Evolutionary conservation across 1,140 invertebrate genomes (phyloP), one percentile per base, ranked within the genome.

Genomic region (Mya arenaria): DNA sequence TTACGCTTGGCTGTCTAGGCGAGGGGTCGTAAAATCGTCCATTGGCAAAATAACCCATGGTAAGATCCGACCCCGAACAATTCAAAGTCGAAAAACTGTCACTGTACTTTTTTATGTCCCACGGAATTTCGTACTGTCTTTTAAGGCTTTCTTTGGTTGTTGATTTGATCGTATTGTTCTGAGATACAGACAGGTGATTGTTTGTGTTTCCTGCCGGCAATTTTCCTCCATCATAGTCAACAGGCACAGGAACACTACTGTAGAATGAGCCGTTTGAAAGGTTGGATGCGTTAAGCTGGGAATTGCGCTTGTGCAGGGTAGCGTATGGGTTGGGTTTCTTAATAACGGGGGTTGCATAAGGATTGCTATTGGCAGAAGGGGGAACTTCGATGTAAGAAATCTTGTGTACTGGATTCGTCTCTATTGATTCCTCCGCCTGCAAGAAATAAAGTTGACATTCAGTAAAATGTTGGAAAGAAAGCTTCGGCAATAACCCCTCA

Each of bases 11-110:
- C 23, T 82, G 60, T 34, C 79, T 56, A 17, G 73, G 66, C 48
- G 85, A 85, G n/a, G 90, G 90, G 65, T 90, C 90, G 81, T 90
- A 91, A 71, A 87, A 91, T 32, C 87, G 87, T 52, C 89, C 90
- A 83, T 90, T 91, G 44, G 85, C 83, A 82, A 90, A 89, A 68
- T 91, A 89, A 6, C 88, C 89, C 74, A 83, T 66, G 28, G 71
- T 84, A 30, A 78, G 68, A 62, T 88, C 84, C 1, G 75, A 82
- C 17, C 74, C 75, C 23, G 74, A 69, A 52, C 73, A 74, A 71
- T 72, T 77, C 36, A 78, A 56, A n/a, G 68, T 83, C 1, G 81
- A 52, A 68, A 63, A 77, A 34, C 63, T 80, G 15, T 74, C 41
- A 48, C 52, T 58, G 68, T 48, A 52, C 58, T 36, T 79, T 52